Percentiles rank a stretch among this genome's conserved stretches.
phyloP scores from a whole-genome alignment of 64 coral and sea anemone genomes.

The Montipora foliosa region DNA sequence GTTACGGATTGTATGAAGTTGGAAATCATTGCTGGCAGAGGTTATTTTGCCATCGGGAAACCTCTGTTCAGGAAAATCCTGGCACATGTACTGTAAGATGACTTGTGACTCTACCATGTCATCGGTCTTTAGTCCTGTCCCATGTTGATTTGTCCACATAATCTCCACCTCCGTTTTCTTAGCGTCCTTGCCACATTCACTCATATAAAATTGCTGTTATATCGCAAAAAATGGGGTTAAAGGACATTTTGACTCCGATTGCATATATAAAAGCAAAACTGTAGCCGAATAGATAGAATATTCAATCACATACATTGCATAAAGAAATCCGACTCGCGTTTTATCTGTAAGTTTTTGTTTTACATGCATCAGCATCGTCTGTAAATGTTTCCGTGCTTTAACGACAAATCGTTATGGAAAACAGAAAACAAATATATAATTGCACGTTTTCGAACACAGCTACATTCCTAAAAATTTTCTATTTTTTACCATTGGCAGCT shows the following conservation, averaged over 20 bases:
- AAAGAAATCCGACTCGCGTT: not conserved
- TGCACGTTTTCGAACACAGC: not conserved
- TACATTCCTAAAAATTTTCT: not conserved
- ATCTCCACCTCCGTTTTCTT: constrained; percentile 34
- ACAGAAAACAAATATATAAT: too few species aligned
- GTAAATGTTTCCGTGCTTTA: not conserved
- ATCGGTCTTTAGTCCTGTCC: not conserved
- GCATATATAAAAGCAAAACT: not conserved
- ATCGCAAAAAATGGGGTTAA: not conserved
- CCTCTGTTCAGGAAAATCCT: constrained; percentile 9
- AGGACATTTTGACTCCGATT: not conserved
- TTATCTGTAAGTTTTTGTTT: not conserved
- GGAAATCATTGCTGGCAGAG: not conserved
- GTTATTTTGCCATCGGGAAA: constrained; percentile 14
- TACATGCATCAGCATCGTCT: constrained; percentile 1
- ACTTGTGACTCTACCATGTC: constrained; percentile 41
- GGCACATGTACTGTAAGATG: constrained; percentile 55
- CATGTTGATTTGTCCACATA: constrained; percentile 54
- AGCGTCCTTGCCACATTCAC: not conserved
- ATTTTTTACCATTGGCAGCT: not conserved
- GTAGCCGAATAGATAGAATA: constrained; percentile 4
- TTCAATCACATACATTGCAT: not conserved
- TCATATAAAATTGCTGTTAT: constrained; percentile 39
- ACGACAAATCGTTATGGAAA: too few species aligned
- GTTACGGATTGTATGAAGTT: constrained; percentile 28